A percentile compares a stretch with the other conserved stretches of the same genome.
phyloP scores from a whole-genome alignment of 2,797 vertebrate species.

The Hydrolagus colliei region DNA sequence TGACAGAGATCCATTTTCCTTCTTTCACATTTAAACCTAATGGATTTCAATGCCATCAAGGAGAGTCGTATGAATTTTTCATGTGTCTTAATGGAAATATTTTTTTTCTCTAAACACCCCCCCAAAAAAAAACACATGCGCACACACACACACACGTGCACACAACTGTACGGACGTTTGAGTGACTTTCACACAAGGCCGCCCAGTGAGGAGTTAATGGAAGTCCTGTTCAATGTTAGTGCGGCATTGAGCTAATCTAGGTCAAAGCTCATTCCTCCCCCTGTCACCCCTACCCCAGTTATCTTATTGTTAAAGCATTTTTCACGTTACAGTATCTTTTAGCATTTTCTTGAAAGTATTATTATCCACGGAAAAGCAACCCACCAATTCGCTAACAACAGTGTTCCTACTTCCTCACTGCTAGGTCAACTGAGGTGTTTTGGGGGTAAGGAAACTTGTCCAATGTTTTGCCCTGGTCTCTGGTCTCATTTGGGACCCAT shows the following conservation, averaged over 20 bases:
- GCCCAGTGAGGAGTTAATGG: conserved; percentile 1
- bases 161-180: neutral
- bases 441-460: neutral
- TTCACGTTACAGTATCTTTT: too few species aligned
- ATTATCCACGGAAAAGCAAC: too few species aligned
- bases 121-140: neutral
- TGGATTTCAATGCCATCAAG: conserved; percentile 12
- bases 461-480: neutral
- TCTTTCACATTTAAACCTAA: conserved; percentile 9
- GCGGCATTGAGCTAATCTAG: neutral
- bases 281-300: too few species aligned
- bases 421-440: neutral
- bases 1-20: too few species aligned
- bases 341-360: too few species aligned
- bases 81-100: conserved; percentile 8
- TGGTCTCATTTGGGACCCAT: neutral
- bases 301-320: too few species aligned
- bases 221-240: neutral
- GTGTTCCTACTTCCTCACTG: too few species aligned
- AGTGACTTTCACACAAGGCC: neutral
- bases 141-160: neutral
- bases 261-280: too few species aligned
- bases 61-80: conserved; percentile 26
- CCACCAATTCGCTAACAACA: too few species aligned
- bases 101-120: neutral